These are phyloP conservation scores for Lochmaea crataegi DNA, from an alignment of 2,888 invertebrate genomes.

Conservation along the genomic window DNA sequence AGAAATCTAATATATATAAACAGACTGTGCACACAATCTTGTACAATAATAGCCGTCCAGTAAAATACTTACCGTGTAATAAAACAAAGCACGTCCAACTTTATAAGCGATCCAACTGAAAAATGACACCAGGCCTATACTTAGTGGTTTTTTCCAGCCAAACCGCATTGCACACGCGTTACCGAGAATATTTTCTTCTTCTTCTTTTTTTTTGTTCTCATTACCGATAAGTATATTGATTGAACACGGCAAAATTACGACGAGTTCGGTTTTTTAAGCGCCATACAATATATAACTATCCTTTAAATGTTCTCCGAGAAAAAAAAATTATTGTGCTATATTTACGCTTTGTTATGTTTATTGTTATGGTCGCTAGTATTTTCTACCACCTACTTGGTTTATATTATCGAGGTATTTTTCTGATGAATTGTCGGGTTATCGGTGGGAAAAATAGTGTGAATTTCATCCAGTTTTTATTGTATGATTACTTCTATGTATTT, in stretches of 20 bases:
- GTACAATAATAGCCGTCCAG: conserved; percentile 49
- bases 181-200: conserved; percentile 51
- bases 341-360: conserved; percentile 47
- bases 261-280: conserved; percentile 49
- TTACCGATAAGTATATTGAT: conserved; percentile 53
- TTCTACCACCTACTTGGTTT: conserved; percentile 46
- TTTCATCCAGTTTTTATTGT: conserved; percentile 18
- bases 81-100: conserved; percentile 32
- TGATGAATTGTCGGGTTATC: conserved; percentile 9
- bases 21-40: conserved; percentile 53
- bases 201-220: conserved; percentile 43
- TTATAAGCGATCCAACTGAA: conserved; percentile 43
- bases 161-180: conserved; percentile 57
- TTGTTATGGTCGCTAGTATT: conserved; percentile 46
- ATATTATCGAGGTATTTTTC: conserved; percentile 20
- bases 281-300: conserved; percentile 49
- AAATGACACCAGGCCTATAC: conserved; percentile 52
- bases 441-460: conserved; percentile 18
- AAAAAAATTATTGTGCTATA: conserved; percentile 44
- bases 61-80: conserved; percentile 26
- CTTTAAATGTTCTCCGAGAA: conserved; percentile 41
- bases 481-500: conserved; percentile 11
- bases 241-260: conserved; percentile 55
- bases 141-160: conserved; percentile 52
- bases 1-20: conserved; percentile 52